A percentile compares a stretch with the other conserved stretches of the same genome.
These are phyloP conservation scores for Diacarnus erythraeanus DNA, from an alignment of 37 sponge, comb jelly and placozoan genomes.

Conservation along the genomic window DNA sequence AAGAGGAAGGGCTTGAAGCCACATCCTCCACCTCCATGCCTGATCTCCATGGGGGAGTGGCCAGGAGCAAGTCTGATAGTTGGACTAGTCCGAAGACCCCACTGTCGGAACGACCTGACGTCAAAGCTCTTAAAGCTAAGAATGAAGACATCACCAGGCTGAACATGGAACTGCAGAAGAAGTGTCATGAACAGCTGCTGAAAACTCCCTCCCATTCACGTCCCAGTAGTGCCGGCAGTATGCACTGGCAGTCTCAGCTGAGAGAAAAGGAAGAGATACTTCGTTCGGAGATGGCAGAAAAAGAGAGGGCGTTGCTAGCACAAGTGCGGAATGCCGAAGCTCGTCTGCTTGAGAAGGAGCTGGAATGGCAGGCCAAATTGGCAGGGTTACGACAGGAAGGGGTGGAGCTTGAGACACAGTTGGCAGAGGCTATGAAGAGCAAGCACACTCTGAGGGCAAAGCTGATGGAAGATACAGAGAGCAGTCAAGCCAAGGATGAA, in stretches of 20 bases:
- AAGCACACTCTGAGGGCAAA: conserved; percentile 3
- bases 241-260: conserved; percentile 15
- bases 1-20: background rate
- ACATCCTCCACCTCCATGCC: conserved; percentile 41
- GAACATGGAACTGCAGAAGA: conserved; percentile 57
- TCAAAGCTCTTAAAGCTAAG: conserved; percentile 48
- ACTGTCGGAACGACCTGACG: conserved; percentile 31
- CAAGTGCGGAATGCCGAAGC: conserved; percentile 28
- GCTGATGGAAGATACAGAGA: conserved; percentile 10
- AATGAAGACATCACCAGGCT: conserved; percentile 62
- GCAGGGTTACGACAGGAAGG: conserved; percentile 5
- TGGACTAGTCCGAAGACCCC: conserved; percentile 29
- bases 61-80: conserved; percentile 21
- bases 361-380: conserved; percentile 27
- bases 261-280: conserved; percentile 21
- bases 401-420: conserved; percentile 18
- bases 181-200: conserved; percentile 44
- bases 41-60: conserved; percentile 19
- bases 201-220: conserved; percentile 16
- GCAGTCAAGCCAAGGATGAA: conserved; percentile 30
- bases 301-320: conserved; percentile 9
- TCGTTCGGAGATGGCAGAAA: conserved; percentile 18
- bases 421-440: background rate
- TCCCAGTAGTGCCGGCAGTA: background rate
- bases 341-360: conserved; percentile 10